Evolutionary conservation across 1,140 invertebrate genomes (phyloP), one percentile per base, ranked within the genome.

Genomic region (Macrosteles quadrilineatus): DNA sequence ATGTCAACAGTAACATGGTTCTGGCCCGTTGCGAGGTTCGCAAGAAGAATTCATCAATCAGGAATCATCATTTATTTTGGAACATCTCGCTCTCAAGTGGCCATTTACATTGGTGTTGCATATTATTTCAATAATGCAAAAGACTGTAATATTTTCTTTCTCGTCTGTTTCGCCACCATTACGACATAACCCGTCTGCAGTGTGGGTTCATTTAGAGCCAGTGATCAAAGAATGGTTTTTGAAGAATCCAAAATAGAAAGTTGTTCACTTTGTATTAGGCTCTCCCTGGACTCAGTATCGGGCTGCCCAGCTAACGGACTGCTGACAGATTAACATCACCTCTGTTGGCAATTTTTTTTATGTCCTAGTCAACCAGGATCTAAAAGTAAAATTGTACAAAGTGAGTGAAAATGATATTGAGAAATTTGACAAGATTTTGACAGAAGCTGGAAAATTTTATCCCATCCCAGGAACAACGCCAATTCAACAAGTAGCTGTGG

Each of bases 281-380:
- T 68, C 59, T 45, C 69, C 76, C 30, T 50, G 47, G 23, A 73
- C 71, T 55, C 70, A 74, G 70, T 74, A 76, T 71, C 30, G 68
- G 21, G 47, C 69, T 40, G 36, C 50, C 64, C 23, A 53, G 83
- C 25, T 84, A 83, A 75, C 76, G 72, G 67, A 77, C 76, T 64
- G 77, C 75, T 25, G 78, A 81, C 71, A 43, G 36, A 43, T 17
- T 43, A 11, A 43, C 17, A 43, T 43, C 17, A 43, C 36, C 9
- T 43, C 36, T 43, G 36, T 17, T 43, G 36, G 17, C 9, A 43
- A 11, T 9, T 43, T 43, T 17, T 43, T 43, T 43, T 9, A 43
- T 43, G 36, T 43, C 17, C 17, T 43, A 43, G 9, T 17, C 9
- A 43, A 43, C 9, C 36, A 43, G 17, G 36, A 43, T 43, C 36